Evolutionary conservation across 2,113 vertebrate species (phyloP).

Genomic region (Campylorhamphus procurvoides): DNA sequence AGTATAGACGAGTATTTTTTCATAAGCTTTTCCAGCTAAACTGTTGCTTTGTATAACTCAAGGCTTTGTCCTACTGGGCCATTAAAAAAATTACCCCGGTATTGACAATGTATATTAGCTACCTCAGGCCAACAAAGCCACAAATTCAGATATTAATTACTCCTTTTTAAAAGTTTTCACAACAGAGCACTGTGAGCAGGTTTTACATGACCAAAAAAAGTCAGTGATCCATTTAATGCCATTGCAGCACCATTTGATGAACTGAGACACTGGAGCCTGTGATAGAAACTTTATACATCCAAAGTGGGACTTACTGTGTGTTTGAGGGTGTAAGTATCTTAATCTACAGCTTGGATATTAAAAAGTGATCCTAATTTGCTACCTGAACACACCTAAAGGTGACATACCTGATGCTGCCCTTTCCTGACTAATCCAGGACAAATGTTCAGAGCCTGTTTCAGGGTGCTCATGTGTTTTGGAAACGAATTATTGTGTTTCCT

Average conservation of each 20-base stretch:
- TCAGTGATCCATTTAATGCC: background rate
- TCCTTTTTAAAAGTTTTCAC: background rate
- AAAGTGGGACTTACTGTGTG: background rate
- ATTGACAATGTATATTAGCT: background rate
- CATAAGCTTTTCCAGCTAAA: background rate
- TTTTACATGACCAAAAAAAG: background rate
- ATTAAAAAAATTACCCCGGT: slow-evolving; percentile 6
- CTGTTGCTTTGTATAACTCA: background rate
- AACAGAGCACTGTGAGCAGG: background rate
- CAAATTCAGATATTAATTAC: background rate
- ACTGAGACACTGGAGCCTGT: background rate
- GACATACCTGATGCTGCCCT: background rate
- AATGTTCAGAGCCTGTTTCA: background rate
- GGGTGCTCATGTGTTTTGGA: background rate
- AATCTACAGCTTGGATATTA: background rate
- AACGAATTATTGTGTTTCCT: background rate
- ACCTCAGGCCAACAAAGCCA: background rate
- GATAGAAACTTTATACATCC: background rate
- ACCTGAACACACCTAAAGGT: background rate
- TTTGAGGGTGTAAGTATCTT: background rate
- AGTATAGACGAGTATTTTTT: background rate
- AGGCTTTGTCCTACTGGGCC: background rate
- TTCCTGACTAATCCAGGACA: background rate
- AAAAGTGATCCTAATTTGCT: background rate
- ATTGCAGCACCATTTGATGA: background rate